A percentile compares a stretch with the other conserved stretches of the same genome.
phyloP scores from a whole-genome alignment of 2,888 invertebrate species.

The Chloroclystis v-ata region DNA sequence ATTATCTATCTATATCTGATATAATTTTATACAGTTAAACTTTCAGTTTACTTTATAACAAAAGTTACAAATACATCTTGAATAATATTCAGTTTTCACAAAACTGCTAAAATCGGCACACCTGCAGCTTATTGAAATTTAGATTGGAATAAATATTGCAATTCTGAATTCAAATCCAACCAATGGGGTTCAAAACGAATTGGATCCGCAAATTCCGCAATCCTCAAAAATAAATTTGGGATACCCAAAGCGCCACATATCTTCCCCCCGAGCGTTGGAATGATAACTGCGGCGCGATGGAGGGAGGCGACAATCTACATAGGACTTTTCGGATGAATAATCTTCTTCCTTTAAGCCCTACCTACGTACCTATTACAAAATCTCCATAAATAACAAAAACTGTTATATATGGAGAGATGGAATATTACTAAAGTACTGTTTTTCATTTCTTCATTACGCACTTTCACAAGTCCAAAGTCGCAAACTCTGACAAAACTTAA shows the following conservation, averaged over 20 bases:
- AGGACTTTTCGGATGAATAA: neutral
- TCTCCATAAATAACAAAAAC: too few relatives aligned
- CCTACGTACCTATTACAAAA: too few relatives aligned
- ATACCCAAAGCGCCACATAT: slow-evolving; percentile 5
- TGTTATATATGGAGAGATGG: too few relatives aligned
- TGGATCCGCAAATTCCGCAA: slow-evolving; percentile 10
- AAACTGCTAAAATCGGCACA: neutral
- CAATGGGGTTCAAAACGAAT: slow-evolving; percentile 1
- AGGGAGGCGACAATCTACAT: neutral
- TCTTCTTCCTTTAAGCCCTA: too few relatives aligned
- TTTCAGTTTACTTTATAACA: too few relatives aligned
- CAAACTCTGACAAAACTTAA: too few relatives aligned
- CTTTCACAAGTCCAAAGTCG: too few relatives aligned
- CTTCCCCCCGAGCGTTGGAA: slow-evolving; percentile 4
- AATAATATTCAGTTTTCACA: neutral
- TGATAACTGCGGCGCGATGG: slow-evolving; percentile 8
- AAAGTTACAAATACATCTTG: too few relatives aligned
- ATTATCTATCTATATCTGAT: too few relatives aligned
- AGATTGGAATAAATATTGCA: slow-evolving; percentile 1
- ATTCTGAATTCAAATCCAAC: slow-evolving; percentile 2
- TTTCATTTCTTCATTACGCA: too few relatives aligned
- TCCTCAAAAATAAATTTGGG: slow-evolving; percentile 14
- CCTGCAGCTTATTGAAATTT: slow-evolving; percentile 5
- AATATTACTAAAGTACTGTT: too few relatives aligned
- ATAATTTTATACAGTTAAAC: too few relatives aligned